Base-by-base conservation (phyloP, 2,888 invertebrate genomes). In the Eulithis prunata region DNA sequence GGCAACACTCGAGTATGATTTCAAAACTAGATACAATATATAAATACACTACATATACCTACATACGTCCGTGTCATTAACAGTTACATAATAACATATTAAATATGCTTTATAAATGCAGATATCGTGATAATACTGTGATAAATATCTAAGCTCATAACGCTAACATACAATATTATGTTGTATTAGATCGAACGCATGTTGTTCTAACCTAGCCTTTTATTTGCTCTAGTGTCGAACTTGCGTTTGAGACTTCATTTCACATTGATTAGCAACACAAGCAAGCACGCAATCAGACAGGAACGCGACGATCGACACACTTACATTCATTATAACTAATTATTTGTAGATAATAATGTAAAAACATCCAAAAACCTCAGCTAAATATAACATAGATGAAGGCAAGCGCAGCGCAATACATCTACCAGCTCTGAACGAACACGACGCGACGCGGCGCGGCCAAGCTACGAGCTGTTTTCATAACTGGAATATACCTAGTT, bases 1-100 rank as follows among this genome's bases (percentile, higher is more conserved):
- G 88, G 88, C 88, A 84, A 83, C 86, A 74, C 57, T 73, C 64
- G 71, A 73, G 62, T 70, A 71, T 64, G 65, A 68, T 64, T 63
- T 64, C 68, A 66, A 63, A 45, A 62, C 64, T 66, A 12, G 28
- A 12, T 41, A 67, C 63, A 52, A 32, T 41, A 67, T 62, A 71
- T 61, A 69, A 51, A 70, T 66, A 62, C 61, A 43, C 45, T 56
- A 21, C 21, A 21, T 21, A 21, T 21, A 21, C 21, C 21, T 21
- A 21, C 21, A 21, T 21, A 46, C 43, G 8, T 52, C 49, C 41
- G 49, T 38, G 46, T 54, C 12, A 62, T 8, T 56, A 53, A 61
- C 53, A 55, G 41, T 55, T 60, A 65, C 13, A 49, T 55, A 68
- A 6, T 55, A 57, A 70, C 68, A 67, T 73, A 71, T 70, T 61